Evolutionary conservation across 1,140 invertebrate genomes (phyloP), one percentile per base, ranked within the genome.

Genomic region (Venturia canescens): DNA sequence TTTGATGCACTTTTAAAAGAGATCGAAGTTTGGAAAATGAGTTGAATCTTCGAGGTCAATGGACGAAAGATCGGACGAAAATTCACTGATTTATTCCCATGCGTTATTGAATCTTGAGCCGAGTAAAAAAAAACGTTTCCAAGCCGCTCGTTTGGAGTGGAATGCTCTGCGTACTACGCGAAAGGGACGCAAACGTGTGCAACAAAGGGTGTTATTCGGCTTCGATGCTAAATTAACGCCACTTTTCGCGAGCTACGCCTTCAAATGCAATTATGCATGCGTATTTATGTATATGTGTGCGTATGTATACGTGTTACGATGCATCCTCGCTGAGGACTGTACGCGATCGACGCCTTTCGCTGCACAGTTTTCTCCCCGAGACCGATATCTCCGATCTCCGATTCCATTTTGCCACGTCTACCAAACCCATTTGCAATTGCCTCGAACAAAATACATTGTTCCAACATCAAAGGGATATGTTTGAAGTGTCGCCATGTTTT

Each of bases 191-290:
- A 9, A 69, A 69, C 66, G 70, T 72, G 76, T 76, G 82, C 81
- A 80, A 66, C 18, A 76, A 66, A 83, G 77, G 80, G 80, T 81
- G 80, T 80, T 74, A 79, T 80, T 81, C 76, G 80, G 78, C 75
- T 67, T 78, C 80, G 74, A 71, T 72, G 78, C 72, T 48, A 78
- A 74, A 82, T 82, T 83, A 83, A 83, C 80, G 74, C 80, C 80
- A 78, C 66, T 70, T 83, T 83, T 70, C 80, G 80, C 78, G 78
- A 82, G 80, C 66, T 78, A 34, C 60, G 50, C 75, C 27, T 44
- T 63, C 27, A 26, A 77, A 31, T 29, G 53, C n/a, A 50, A 63
- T 27, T 60, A 60, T 60, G 21, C 60, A 26, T 63, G 27, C 6
- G 31, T 27, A 6, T 44, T 44, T 26, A 63, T 63, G 23, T 26